Evolutionary conservation across 2,113 vertebrate genomes (phyloP).

Genomic region (Cheirogaleus medius): DNA sequence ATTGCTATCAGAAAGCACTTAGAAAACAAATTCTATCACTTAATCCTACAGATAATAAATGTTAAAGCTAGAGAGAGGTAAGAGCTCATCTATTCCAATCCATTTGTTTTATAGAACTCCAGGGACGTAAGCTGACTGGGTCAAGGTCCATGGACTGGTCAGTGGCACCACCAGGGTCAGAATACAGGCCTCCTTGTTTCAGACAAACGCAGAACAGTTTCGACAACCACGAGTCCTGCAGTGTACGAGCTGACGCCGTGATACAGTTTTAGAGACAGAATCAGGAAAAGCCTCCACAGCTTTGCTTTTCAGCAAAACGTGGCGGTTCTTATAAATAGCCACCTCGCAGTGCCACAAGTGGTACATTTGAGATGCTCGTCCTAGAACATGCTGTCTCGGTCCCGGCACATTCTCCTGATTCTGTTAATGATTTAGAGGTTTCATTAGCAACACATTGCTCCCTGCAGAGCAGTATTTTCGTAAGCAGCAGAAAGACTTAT

Average conservation of each 20-base stretch:
- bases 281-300: neutral
- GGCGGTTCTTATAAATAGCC: neutral
- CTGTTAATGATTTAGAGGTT: neutral
- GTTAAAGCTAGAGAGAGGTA: neutral
- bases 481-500: neutral
- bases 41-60: neutral
- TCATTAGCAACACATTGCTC: neutral
- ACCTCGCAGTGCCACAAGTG: neutral
- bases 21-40: neutral
- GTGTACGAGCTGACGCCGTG: neutral
- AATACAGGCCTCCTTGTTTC: neutral
- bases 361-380: neutral
- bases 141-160: neutral
- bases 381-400: neutral
- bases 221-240: neutral
- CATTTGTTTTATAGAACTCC: neutral
- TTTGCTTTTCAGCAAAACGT: neutral
- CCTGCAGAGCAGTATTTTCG: slow-evolving; percentile 11
- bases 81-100: neutral
- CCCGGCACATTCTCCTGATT: neutral
- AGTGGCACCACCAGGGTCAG: neutral
- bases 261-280: neutral
- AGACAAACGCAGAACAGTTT: neutral
- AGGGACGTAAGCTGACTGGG: neutral
- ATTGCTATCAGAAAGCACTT: neutral